Evolutionary conservation across 2,888 invertebrate species (phyloP).

Genomic region (Itoplectis maculator): DNA sequence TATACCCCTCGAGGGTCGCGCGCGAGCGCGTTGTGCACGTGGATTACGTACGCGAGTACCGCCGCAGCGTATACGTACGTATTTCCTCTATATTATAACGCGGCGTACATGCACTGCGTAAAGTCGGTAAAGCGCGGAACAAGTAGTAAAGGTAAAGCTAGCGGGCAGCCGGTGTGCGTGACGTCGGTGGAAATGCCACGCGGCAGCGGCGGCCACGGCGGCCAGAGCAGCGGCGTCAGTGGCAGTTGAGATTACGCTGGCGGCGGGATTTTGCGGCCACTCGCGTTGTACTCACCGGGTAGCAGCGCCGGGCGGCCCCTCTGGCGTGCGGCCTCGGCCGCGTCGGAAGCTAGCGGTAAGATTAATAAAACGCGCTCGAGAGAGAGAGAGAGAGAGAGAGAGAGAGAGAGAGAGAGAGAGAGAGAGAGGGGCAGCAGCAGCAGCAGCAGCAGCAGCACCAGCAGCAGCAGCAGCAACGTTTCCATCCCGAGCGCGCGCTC

Average conservation of each 20-base stretch:
- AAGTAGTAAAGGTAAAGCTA: conserved; percentile 53
- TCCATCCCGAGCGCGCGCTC: conserved; percentile 53
- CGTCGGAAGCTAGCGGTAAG: conserved; percentile 64
- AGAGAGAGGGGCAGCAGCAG: too few relatives aligned
- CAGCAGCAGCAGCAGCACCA: too few relatives aligned
- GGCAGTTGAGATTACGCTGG: conserved; percentile 49
- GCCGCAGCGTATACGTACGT: not conserved
- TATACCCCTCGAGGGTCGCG: not conserved
- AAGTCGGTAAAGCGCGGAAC: conserved; percentile 15
- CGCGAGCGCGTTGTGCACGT: not conserved
- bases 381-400: conserved; percentile 6
- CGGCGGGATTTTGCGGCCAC: conserved; percentile 54
- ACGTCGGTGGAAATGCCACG: conserved; percentile 52
- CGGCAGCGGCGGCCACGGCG: too few relatives aligned
- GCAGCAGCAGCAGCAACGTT: conserved; percentile 53
- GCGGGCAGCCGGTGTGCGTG: conserved; percentile 51
- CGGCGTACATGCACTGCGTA: not conserved
- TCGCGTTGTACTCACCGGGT: conserved; percentile 41
- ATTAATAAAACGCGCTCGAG: conserved; percentile 63
- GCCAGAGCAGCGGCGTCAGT: not conserved
- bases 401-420: too few relatives aligned
- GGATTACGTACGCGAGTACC: conserved; percentile 8
- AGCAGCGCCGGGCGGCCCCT: not conserved
- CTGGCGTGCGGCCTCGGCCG: conserved; percentile 58
- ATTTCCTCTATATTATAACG: conserved; percentile 16